Percentiles rank a stretch among this genome's conserved stretches.
Conservation (phyloP, 2,797 vertebrate species). For the Myotis myotis region DNA sequence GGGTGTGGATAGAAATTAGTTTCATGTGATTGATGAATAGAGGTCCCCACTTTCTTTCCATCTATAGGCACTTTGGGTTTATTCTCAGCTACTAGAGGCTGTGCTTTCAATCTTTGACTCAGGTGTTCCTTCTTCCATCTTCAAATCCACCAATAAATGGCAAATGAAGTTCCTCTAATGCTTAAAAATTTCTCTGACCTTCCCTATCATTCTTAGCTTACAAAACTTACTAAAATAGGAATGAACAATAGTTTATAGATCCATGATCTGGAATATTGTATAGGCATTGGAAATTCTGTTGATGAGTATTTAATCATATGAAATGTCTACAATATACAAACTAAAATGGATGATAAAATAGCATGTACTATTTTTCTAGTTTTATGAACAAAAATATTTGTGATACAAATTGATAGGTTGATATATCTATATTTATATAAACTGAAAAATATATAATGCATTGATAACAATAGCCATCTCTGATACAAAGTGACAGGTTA, state of each 20-base stretch:
- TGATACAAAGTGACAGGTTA: background rate
- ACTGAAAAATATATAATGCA: background rate
- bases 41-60: background rate
- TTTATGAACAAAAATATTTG: background rate
- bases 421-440: background rate
- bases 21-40: background rate
- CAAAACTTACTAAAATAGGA: background rate
- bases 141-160: background rate
- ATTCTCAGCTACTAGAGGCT: background rate
- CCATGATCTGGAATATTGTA: background rate
- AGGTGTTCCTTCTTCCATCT: background rate
- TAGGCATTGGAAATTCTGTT: background rate
- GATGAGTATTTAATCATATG: background rate
- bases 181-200: background rate
- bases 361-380: background rate
- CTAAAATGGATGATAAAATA: background rate
- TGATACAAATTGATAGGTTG: background rate
- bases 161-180: background rate
- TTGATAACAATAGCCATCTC: background rate
- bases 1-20: background rate
- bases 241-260: background rate
- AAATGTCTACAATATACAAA: background rate
- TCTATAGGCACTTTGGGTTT: accelerated
- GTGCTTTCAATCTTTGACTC: background rate
- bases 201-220: background rate